A percentile compares a stretch with the other conserved stretches of the same genome.
phyloP scores from a whole-genome alignment of 2,113 vertebrate species.

The Psettodes erumei region DNA sequence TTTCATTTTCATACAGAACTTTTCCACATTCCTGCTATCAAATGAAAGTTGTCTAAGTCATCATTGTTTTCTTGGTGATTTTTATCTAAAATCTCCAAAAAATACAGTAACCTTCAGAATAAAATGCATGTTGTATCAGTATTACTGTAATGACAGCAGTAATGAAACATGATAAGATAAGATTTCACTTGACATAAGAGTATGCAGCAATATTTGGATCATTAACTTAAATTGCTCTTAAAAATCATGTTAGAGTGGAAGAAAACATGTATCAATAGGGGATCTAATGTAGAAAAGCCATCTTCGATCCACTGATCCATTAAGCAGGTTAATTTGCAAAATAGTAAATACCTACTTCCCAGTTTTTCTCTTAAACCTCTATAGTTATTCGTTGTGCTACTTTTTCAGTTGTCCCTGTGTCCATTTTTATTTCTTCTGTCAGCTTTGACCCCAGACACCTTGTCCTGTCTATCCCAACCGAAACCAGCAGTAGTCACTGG shows the following conservation, averaged over 20 bases:
- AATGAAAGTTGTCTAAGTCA: not conserved
- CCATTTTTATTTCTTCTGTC: conserved; percentile 37
- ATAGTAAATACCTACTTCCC: not conserved
- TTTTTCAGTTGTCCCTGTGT: not conserved
- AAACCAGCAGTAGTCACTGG: conserved; percentile 62
- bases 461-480: not conserved
- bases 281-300: not conserved
- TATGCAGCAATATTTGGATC: not conserved
- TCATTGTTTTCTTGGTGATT: not conserved
- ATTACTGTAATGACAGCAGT: not conserved
- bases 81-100: not conserved
- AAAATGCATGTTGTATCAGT: not conserved
- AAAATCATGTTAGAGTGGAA: no score
- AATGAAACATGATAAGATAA: not conserved
- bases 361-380: not conserved
- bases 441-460: conserved; percentile 31
- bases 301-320: not conserved
- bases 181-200: not conserved
- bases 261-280: no score
- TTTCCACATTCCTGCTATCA: not conserved
- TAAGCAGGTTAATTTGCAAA: not conserved
- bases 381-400: not conserved
- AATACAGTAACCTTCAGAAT: conserved; percentile 9
- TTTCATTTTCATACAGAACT: not conserved
- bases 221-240: not conserved